Percentiles rank a stretch among this genome's conserved stretches.
These are phyloP conservation scores for Epizoanthus stellaris DNA, from an alignment of 92 coral and sea anemone genomes.

Conservation along the genomic window DNA sequence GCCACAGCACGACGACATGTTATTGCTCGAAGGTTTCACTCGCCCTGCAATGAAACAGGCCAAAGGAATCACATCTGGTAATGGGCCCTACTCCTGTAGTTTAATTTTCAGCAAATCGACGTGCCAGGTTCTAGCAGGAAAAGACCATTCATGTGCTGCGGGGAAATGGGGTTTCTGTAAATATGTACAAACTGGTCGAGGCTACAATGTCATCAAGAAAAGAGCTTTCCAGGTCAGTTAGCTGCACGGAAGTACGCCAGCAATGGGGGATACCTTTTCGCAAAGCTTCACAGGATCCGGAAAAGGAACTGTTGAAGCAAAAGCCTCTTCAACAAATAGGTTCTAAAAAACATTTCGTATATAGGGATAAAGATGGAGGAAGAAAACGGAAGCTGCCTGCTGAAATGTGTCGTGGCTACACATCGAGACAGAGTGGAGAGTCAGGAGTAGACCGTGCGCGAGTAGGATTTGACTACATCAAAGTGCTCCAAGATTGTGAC, in stretches of 20 bases:
- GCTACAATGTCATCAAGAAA: slow-evolving; percentile 40
- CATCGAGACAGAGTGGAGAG: slow-evolving; percentile 41
- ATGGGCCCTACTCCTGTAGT: slow-evolving; percentile 45
- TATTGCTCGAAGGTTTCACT: no score
- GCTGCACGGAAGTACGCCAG: slow-evolving; percentile 53
- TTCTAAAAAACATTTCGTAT: slow-evolving; percentile 52
- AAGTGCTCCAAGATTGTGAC: slow-evolving; percentile 39
- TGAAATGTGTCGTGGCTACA: slow-evolving; percentile 29
- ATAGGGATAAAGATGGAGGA: slow-evolving; percentile 37
- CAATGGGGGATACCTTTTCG: slow-evolving; percentile 57
- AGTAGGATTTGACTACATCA: slow-evolving; percentile 29
- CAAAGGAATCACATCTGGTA: slow-evolving; percentile 33
- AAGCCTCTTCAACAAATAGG: slow-evolving; percentile 52
- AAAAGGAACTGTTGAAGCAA: slow-evolving; percentile 56
- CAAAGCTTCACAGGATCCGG: slow-evolving; percentile 63
- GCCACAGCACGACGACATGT: not conserved
- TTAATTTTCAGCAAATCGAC: slow-evolving; percentile 45
- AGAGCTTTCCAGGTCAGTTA: slow-evolving; percentile 55
- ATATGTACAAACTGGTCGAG: slow-evolving; percentile 45
- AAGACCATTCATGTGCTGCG: slow-evolving; percentile 55
- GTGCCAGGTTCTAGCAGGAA: slow-evolving; percentile 38
- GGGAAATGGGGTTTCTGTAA: slow-evolving; percentile 50
- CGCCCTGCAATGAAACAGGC: slow-evolving; percentile 62
- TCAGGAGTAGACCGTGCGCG: slow-evolving; percentile 35
- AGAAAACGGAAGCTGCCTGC: slow-evolving; percentile 44